Evolutionary conservation across 2,113 vertebrate genomes (phyloP).

Genomic region (Oceanites oceanicus): DNA sequence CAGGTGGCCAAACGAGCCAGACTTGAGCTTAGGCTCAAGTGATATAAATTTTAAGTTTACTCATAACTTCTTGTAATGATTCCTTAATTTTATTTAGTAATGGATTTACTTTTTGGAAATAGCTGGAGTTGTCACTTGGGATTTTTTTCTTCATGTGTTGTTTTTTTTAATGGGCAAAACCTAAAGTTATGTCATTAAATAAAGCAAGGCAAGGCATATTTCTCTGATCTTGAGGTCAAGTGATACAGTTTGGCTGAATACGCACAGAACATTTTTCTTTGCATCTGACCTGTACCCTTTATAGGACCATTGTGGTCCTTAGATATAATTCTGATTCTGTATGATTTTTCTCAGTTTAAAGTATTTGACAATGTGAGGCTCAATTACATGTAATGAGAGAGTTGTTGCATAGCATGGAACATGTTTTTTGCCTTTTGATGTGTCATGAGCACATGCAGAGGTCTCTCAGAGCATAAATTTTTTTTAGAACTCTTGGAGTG

Average conservation of each 20-base stretch:
- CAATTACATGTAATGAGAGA: not conserved
- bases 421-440: not conserved
- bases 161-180: not conserved
- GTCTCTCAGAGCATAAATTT: not conserved
- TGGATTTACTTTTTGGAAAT: not conserved
- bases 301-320: not conserved
- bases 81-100: not conserved
- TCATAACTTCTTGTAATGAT: not conserved
- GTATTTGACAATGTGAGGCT: not conserved
- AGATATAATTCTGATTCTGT: not conserved
- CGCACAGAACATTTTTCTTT: not conserved
- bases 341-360: not conserved
- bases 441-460: not conserved
- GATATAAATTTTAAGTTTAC: not conserved
- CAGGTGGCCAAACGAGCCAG: too few species aligned
- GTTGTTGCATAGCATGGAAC: not conserved
- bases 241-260: not conserved
- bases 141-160: not conserved
- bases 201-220: fast-evolving
- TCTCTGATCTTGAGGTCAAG: not conserved
- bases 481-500: not conserved
- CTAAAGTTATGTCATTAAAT: not conserved
- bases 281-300: not conserved
- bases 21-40: not conserved
- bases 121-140: not conserved